Evolutionary conservation across 2,888 invertebrate species (phyloP).

Genomic region (Leuctra nigra): DNA sequence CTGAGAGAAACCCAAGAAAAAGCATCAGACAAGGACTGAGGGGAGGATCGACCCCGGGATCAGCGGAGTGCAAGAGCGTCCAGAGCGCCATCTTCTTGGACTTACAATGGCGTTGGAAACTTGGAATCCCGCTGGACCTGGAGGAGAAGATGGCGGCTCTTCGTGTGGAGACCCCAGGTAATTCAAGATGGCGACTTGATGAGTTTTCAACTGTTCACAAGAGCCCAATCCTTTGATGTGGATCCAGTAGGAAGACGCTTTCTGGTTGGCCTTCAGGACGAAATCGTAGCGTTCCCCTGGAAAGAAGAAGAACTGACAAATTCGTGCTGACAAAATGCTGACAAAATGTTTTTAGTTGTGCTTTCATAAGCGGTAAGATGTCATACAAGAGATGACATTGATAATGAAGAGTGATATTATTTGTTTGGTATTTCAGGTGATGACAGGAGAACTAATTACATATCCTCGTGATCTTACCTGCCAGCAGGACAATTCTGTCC

Average conservation of each 20-base stretch:
- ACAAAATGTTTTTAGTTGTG: no score
- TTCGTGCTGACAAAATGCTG: background rate
- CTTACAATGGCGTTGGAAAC: no score
- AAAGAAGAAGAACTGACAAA: constrained; percentile 25
- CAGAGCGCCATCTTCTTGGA: no score
- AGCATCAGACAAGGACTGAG: no score
- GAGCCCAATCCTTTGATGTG: constrained; percentile 70
- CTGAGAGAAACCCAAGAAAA: no score
- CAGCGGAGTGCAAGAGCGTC: no score
- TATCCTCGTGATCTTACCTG: constrained; percentile 44
- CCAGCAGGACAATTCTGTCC: constrained; percentile 41
- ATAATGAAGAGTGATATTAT: no score
- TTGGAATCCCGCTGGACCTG: constrained; percentile 21
- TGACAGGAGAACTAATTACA: no score
- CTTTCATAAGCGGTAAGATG: no score
- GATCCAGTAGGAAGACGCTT: constrained; percentile 49
- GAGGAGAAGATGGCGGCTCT: constrained; percentile 44
- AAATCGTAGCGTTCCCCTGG: constrained; percentile 59
- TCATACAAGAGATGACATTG: background rate
- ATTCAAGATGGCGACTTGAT: constrained; percentile 63
- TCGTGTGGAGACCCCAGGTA: constrained; percentile 50
- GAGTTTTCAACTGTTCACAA: constrained; percentile 60
- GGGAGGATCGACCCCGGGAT: no score
- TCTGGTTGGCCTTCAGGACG: constrained; percentile 47
- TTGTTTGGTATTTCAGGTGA: no score